Percentiles rank a stretch among this genome's conserved stretches.
Conservation (phyloP, 2,113 vertebrate species). For the Empidonax traillii region DNA sequence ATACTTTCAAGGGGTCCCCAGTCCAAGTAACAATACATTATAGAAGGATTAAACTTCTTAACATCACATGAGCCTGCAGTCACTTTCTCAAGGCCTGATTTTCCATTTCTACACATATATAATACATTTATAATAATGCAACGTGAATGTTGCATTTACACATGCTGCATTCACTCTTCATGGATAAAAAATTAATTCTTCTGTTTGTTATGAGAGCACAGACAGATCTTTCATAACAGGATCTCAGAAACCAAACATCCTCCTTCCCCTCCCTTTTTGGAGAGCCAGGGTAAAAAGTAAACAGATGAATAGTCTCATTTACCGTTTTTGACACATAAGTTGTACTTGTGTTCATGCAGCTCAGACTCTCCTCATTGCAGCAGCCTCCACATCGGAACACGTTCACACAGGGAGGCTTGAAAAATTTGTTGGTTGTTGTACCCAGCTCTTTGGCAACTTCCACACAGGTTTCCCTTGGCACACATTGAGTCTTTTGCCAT, state of each 20-base stretch:
- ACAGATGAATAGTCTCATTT: conserved; percentile 35
- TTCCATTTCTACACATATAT: background rate
- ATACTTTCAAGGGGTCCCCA: background rate
- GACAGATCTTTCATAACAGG: conserved; percentile 43
- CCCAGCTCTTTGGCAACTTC: conserved; percentile 93
- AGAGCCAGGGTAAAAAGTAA: background rate
- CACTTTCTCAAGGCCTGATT: background rate
- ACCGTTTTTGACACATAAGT: conserved; percentile 94
- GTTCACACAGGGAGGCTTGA: conserved; percentile 94
- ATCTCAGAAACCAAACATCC: conserved; percentile 42
- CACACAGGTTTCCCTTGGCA: conserved; percentile 91
- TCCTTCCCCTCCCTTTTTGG: background rate
- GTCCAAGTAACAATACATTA: background rate
- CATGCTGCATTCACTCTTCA: background rate
- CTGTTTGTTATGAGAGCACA: conserved; percentile 17
- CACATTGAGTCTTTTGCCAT: conserved; percentile 95
- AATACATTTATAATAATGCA: background rate
- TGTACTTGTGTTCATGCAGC: conserved; percentile 88
- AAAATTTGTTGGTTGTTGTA: conserved; percentile 87
- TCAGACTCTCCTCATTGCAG: conserved; percentile 91
- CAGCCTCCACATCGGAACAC: conserved; percentile 93
- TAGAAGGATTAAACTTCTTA: background rate
- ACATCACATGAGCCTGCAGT: background rate
- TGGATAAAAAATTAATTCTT: background rate
- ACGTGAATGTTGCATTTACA: background rate